Percentiles rank a stretch among this genome's conserved stretches.
Conservation (phyloP, 2,888 invertebrate genomes). For the Eupithecia pulchellata region DNA sequence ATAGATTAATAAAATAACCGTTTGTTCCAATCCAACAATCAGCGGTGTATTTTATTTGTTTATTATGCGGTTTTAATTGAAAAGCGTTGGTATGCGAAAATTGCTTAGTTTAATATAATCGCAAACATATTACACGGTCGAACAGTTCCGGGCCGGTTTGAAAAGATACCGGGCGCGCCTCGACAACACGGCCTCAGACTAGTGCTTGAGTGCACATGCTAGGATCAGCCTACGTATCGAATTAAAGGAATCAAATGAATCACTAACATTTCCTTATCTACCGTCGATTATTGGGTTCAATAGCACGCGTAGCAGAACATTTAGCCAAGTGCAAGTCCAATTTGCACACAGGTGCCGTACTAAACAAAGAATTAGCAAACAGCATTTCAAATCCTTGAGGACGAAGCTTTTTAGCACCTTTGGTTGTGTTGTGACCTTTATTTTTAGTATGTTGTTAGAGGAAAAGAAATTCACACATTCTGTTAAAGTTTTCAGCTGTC, state of each 20-base stretch:
- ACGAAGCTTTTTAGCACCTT: neutral
- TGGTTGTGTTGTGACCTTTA: too few relatives aligned
- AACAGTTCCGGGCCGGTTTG: constrained; percentile 68
- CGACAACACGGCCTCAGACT: neutral
- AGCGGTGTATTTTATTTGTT: neutral
- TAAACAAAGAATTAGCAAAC: neutral
- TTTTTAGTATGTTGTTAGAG: neutral
- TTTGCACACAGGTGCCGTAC: neutral
- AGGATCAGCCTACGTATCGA: constrained; percentile 33
- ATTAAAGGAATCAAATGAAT: constrained; percentile 47
- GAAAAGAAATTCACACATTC: neutral
- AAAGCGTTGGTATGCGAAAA: neutral
- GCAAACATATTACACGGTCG: constrained; percentile 66
- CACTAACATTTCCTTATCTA: constrained; percentile 1
- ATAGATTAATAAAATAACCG: neutral
- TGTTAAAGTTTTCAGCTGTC: neutral
- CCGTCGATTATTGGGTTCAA: neutral
- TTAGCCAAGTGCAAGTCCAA: neutral
- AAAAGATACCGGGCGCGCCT: constrained; percentile 69
- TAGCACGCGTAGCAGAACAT: constrained; percentile 3
- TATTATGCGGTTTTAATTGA: neutral
- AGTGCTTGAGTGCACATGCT: neutral
- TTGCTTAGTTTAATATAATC: constrained; percentile 57
- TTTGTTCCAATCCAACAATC: neutral
- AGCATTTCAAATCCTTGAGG: neutral